Evolutionary conservation across 2,797 vertebrate species (phyloP).

Genomic region (Pogoniulus pusillus): DNA sequence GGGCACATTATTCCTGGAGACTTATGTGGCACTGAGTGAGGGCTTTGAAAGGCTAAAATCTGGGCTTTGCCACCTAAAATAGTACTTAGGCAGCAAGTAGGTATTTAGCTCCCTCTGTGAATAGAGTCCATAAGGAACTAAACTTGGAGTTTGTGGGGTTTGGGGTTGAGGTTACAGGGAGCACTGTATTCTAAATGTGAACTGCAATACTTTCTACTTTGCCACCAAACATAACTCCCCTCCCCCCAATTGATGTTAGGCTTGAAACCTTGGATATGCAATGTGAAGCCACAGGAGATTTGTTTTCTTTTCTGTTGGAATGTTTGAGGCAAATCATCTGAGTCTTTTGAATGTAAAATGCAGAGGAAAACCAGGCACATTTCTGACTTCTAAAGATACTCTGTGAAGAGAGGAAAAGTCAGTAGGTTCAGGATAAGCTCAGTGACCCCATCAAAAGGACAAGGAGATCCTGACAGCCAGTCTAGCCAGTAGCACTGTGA

Average conservation of each 20-base stretch:
- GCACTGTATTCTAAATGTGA: slow-evolving; percentile 11
- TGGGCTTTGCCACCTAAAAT: not conserved
- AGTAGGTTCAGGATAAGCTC: not conserved
- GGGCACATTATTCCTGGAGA: not conserved
- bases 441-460: not conserved
- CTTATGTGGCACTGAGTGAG: not conserved
- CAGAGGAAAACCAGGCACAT: not conserved
- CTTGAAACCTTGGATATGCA: slow-evolving; percentile 24
- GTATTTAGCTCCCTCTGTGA: slow-evolving; percentile 10
- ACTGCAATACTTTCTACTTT: slow-evolving; percentile 30
- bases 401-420: not conserved
- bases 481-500: not conserved
- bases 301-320: slow-evolving; percentile 40
- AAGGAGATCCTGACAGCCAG: not conserved
- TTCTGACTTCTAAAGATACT: slow-evolving; percentile 17
- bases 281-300: slow-evolving; percentile 38
- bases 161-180: slow-evolving; percentile 8
- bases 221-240: slow-evolving; percentile 17
- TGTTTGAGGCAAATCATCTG: slow-evolving; percentile 12
- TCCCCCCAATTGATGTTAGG: not conserved
- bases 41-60: not conserved
- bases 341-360: not conserved
- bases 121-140: not conserved
- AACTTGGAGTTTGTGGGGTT: not conserved
- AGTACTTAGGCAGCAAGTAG: not conserved